Percentiles rank a stretch among this genome's conserved stretches.
Conservation (phyloP, 1,140 invertebrate genomes). For the Triops longicaudatus region DNA sequence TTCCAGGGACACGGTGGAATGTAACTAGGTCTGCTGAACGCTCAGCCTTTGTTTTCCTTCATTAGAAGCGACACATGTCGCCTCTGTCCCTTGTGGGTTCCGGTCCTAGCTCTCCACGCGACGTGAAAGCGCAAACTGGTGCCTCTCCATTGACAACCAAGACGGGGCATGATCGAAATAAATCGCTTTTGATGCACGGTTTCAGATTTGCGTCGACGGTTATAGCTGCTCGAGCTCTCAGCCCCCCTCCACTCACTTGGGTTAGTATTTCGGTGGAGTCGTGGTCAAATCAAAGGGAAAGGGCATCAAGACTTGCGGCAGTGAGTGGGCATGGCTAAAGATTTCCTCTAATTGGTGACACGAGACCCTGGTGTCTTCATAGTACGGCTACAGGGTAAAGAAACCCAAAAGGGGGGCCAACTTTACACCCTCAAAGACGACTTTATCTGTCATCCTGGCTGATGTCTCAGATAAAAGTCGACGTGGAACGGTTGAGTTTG, state of each 20-base stretch:
- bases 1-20: neutral
- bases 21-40: neutral
- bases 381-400: neutral
- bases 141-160: neutral
- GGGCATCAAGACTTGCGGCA: neutral
- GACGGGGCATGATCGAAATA: neutral
- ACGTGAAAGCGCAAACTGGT: neutral
- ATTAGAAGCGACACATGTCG: neutral
- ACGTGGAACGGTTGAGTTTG: neutral
- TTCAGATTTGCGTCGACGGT: neutral
- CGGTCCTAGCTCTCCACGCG: neutral
- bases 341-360: neutral
- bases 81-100: neutral
- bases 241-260: neutral
- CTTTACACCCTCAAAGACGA: neutral
- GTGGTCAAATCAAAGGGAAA: neutral
- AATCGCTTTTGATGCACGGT: neutral
- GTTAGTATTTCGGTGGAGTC: neutral
- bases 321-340: neutral
- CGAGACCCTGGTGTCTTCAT: neutral
- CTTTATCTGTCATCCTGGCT: slow-evolving; percentile 1
- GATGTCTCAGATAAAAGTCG: neutral
- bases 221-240: neutral
- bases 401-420: neutral
- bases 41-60: neutral